Evolutionary conservation across 2,113 vertebrate species (phyloP), one percentile per base, ranked within the genome.

Genomic region (Poeciliopsis occidentalis): DNA sequence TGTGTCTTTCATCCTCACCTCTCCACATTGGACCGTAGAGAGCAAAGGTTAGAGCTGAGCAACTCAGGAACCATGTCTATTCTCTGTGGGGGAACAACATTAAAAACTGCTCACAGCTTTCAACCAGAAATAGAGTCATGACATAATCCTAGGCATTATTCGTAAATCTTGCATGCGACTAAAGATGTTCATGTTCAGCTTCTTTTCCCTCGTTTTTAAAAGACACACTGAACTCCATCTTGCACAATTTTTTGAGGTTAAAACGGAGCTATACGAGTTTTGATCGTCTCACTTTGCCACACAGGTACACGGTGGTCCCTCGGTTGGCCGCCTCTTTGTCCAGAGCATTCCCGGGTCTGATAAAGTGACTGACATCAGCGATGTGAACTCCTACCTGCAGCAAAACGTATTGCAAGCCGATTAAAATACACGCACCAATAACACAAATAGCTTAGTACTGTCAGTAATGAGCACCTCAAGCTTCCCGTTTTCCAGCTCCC

Each of bases 21-120:
- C 81, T 99, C 97, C 77, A 99, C 97, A 2, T 97, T 93, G 62
- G 94, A 97, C 76, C 97, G 95, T 67, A 99, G 88, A 54, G 98
- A 99, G 78, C 98, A 99, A 31, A 99, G 94, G 73, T 99, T 98
- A 64, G 98, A 99, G 88, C 98, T 99, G 72, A 99, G 96, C 78
- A 99, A 89, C 69, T 99, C 97, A 68, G 98, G 98, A 89, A 99
- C 97, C 98, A 99, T 99, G 90, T 99, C 98, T 84, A 99, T 99
- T 75, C 98, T 98, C 98, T 99, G 92, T 12, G 60, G 64, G 64
- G 80, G 31, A 84, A 68, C 62, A 61, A 37, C 41, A 62, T 19
- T 10, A 51, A 22, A 10, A 51, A 26, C 24, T 31, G 7, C 6
- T 63, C 26, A 63, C 29, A 32, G 2, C 51, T 63, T 62, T 63